Base-by-base conservation (phyloP, 2,797 vertebrate species). In the Xiphophorus birchmanni region DNA sequence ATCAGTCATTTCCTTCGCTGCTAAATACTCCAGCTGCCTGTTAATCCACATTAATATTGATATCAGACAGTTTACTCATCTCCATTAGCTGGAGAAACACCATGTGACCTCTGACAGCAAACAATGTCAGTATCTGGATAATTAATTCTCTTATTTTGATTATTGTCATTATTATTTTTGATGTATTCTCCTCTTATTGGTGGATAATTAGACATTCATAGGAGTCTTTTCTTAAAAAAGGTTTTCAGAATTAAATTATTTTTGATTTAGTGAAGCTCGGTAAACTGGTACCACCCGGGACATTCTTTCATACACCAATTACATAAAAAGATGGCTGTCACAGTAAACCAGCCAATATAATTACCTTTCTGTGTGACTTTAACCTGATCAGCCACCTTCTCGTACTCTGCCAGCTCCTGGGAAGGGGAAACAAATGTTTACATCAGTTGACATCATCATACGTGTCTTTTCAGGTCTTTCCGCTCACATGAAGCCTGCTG, bases 331-430 rank as follows among this genome's bases (percentile, higher is more conserved):
- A 63, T 35, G 58, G 6, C 12, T 6, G 47, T 29, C 7, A 29
- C 29, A 18, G 60, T 37, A 0, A 37, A 35, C 47, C 6, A 17
- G 10, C 11, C n/a, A 23, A 67, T 8, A 37, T 29, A 42, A 12
- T 8, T 80, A 96, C 94, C 95, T 96, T n/a, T 94, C 81, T 95
- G 94, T 17, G 94, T 94, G 81, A 96, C 15, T 86, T 86, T 95
- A 48, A 95, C 82, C 0, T 92, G 82, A 2, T 96, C 89, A 37
- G 81, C 0, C 2, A 92, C 1, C 80, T 96, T 95, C 84, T 95
- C 93, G 84, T 91, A 82, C 69, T 93, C 91, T 67, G 95, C 90
- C 87, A 96, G 32, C 77, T 95, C 95, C 95, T 96, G 88, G 37
- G 37, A 40, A 18, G 0, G 23, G 23, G 18, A 13, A 35, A 40